Percentiles rank a stretch among this genome's conserved stretches.
Conservation (phyloP, 2,113 vertebrate species). For the Romanogobio albipinnatus region DNA sequence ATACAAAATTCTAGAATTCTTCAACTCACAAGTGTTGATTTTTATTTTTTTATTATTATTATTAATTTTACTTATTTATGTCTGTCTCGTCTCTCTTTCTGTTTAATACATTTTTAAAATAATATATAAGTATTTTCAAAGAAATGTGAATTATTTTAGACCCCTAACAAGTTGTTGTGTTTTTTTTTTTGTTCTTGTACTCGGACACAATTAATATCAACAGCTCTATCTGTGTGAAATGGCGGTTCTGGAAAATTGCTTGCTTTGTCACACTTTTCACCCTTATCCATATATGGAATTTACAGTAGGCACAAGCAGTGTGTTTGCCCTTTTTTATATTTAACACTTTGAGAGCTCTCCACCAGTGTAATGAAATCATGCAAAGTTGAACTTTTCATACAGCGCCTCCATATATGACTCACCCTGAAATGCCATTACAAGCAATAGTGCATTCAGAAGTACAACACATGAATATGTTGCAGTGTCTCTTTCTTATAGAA, state of each 20-base stretch:
- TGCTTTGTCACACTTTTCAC: background rate
- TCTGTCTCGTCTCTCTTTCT: too few species aligned
- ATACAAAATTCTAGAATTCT: background rate
- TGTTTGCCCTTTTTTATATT: background rate
- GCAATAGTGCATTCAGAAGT: background rate
- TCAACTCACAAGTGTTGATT: background rate
- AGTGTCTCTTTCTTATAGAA: background rate
- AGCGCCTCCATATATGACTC: slow-evolving; percentile 16
- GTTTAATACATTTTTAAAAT: too few species aligned
- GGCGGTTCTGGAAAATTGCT: background rate
- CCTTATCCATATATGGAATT: background rate
- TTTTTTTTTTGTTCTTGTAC: background rate
- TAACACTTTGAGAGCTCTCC: background rate
- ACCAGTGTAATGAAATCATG: background rate
- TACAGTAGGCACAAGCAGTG: background rate
- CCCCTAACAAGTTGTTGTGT: background rate
- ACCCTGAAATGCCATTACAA: background rate
- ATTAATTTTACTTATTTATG: too few species aligned
- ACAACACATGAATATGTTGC: background rate
- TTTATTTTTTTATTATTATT: too few species aligned
- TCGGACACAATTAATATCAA: background rate
- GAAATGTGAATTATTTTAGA: background rate
- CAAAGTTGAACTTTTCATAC: background rate
- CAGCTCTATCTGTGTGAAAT: background rate
- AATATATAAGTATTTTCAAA: too few species aligned